A percentile compares a stretch with the other conserved stretches of the same genome.
Evolutionary conservation across 2,888 invertebrate genomes (phyloP).

Genomic region (Coenonympha glycerion): DNA sequence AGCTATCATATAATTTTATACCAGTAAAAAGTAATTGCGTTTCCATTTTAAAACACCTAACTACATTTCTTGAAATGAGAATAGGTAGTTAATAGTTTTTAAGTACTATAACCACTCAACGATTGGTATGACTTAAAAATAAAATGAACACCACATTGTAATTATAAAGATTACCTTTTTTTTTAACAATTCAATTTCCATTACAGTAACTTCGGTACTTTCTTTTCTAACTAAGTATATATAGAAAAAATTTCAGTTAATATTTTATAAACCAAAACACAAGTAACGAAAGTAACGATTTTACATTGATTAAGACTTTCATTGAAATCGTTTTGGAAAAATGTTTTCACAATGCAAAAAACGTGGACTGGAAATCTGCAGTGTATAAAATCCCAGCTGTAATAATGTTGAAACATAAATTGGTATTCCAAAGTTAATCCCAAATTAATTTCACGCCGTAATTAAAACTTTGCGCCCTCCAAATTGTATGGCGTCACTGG

Average conservation of each 20-base stretch:
- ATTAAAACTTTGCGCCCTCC: conserved; percentile 48
- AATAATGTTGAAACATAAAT: conserved; percentile 23
- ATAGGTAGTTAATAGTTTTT: too few species aligned
- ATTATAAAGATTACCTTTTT: too few species aligned
- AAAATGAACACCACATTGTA: too few species aligned
- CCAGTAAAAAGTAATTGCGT: background rate
- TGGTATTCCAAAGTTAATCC: conserved; percentile 37
- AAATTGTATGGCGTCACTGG: conserved; percentile 28
- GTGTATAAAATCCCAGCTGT: background rate
- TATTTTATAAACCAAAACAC: background rate
- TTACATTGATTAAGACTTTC: background rate
- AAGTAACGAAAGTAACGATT: background rate
- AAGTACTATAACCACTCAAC: too few species aligned
- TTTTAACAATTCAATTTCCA: background rate
- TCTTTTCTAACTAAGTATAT: background rate
- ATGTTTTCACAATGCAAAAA: background rate
- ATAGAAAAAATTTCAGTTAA: background rate
- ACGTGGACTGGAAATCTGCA: conserved; percentile 1
- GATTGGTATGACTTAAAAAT: too few species aligned
- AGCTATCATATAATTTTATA: conserved; percentile 3
- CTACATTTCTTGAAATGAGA: background rate
- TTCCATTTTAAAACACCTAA: background rate
- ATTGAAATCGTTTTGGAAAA: background rate
- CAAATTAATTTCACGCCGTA: conserved; percentile 50
- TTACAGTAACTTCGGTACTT: too few species aligned